phyloP scores from a whole-genome alignment of 2,888 invertebrate species.

The Phyllotreta cruciferae region DNA sequence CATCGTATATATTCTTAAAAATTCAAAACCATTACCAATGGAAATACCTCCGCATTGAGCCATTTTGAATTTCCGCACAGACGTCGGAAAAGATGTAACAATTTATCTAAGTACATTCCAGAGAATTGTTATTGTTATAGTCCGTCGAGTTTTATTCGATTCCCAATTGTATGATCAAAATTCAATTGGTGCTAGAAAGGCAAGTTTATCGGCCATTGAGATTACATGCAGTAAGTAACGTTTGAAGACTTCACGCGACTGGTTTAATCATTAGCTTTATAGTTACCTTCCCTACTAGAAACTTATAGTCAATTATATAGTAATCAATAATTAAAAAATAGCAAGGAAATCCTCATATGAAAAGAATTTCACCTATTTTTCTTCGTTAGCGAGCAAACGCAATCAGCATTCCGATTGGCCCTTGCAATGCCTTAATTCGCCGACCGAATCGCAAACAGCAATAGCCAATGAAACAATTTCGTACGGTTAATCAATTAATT shows the following conservation, averaged over 20 bases:
- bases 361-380: too few species aligned
- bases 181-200: conserved; percentile 37
- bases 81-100: conserved; percentile 20
- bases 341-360: too few species aligned
- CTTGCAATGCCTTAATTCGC: not conserved
- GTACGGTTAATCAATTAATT: conserved; percentile 39
- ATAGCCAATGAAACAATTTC: conserved; percentile 22
- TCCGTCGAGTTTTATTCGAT: conserved; percentile 33
- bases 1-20: not conserved
- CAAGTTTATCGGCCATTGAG: conserved; percentile 27
- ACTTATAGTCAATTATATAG: too few species aligned
- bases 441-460: conserved; percentile 8
- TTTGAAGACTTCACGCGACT: too few species aligned
- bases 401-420: not conserved
- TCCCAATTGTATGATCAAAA: conserved; percentile 38
- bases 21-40: not conserved
- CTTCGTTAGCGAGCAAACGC: too few species aligned
- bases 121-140: conserved; percentile 37
- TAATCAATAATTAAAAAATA: too few species aligned
- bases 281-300: too few species aligned
- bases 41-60: not conserved
- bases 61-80: conserved; percentile 16
- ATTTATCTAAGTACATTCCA: conserved; percentile 35
- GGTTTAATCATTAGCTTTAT: too few species aligned
- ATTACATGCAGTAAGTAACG: conserved; percentile 15